Percentiles rank a stretch among this genome's conserved stretches.
phyloP scores from a whole-genome alignment of 1,140 invertebrate genomes.

The Dreissena polymorpha region DNA sequence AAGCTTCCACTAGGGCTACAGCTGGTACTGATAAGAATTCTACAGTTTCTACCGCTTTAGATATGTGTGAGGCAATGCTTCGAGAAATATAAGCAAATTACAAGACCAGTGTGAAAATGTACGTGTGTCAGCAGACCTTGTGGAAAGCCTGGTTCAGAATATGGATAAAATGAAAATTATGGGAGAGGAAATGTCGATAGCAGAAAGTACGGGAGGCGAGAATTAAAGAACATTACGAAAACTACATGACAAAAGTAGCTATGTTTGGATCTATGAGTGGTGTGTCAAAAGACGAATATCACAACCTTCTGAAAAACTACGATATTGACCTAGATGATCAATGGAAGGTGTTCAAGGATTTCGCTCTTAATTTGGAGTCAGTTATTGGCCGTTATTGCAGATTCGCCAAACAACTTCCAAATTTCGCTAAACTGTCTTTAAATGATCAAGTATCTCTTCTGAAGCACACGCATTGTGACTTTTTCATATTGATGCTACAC shows the following conservation, averaged over 20 bases:
- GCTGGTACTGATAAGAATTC: background rate
- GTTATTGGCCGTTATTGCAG: slow-evolving; percentile 20
- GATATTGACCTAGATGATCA: slow-evolving; percentile 48
- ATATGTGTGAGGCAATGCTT: slow-evolving; percentile 8
- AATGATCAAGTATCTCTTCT: slow-evolving; percentile 31
- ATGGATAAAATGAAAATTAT: slow-evolving; percentile 33
- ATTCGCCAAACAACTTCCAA: slow-evolving; percentile 33
- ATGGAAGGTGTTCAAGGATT: slow-evolving; percentile 29
- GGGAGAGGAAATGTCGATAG: slow-evolving; percentile 18
- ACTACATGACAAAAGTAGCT: slow-evolving; percentile 18
- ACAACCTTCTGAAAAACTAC: slow-evolving; percentile 26
- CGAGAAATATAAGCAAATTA: background rate
- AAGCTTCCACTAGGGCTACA: background rate
- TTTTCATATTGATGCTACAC: slow-evolving; percentile 20
- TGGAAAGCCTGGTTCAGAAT: background rate
- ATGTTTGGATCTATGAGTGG: slow-evolving; percentile 27
- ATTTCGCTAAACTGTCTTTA: slow-evolving; percentile 16
- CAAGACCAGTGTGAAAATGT: background rate
- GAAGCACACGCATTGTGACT: slow-evolving; percentile 46
- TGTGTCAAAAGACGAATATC: slow-evolving; percentile 37
- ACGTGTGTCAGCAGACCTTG: slow-evolving; percentile 20
- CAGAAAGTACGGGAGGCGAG: background rate
- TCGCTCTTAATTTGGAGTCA: background rate
- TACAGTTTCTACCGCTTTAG: background rate
- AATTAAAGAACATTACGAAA: slow-evolving; percentile 35